These are phyloP conservation scores for Asarcornis scutulata DNA, from an alignment of 2,113 vertebrate genomes.

Conservation along the genomic window DNA sequence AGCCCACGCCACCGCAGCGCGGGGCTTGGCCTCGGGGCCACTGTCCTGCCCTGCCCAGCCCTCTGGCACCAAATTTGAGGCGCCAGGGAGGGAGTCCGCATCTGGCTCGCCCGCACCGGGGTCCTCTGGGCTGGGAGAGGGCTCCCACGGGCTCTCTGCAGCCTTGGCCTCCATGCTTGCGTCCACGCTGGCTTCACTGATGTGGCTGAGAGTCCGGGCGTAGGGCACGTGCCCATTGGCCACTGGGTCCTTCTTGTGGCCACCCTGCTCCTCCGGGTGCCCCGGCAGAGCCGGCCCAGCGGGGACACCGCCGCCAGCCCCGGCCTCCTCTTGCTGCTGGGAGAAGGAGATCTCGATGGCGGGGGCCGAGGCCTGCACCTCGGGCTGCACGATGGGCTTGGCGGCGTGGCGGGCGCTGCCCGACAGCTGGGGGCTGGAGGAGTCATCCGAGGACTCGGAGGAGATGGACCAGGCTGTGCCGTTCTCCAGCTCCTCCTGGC, in stretches of 20 bases:
- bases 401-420: slow-evolving; percentile 74
- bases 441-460: slow-evolving; percentile 94
- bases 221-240: slow-evolving; percentile 81
- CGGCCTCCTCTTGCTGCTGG: slow-evolving; percentile 75
- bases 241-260: slow-evolving; percentile 40
- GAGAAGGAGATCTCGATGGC: slow-evolving; percentile 86
- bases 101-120: not conserved
- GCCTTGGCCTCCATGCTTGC: slow-evolving; percentile 67
- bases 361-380: slow-evolving; percentile 77
- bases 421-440: slow-evolving; percentile 90
- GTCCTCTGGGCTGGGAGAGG: not conserved
- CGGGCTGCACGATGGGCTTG: slow-evolving; percentile 83
- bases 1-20: fast-evolving
- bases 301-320: slow-evolving; percentile 10
- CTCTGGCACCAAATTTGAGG: not conserved
- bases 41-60: not conserved
- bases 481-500: slow-evolving; percentile 90
- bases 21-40: slow-evolving; percentile 17
- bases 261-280: slow-evolving; percentile 46
- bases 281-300: slow-evolving; percentile 15
- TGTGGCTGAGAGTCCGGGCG: slow-evolving; percentile 92
- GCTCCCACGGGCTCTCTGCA: slow-evolving; percentile 3
- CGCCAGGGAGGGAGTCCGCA: not conserved
- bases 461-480: slow-evolving; percentile 94
- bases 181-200: slow-evolving; percentile 90